These are phyloP conservation scores for Thinocorus orbignyianus DNA, from an alignment of 2,113 vertebrate species.

Conservation along the genomic window DNA sequence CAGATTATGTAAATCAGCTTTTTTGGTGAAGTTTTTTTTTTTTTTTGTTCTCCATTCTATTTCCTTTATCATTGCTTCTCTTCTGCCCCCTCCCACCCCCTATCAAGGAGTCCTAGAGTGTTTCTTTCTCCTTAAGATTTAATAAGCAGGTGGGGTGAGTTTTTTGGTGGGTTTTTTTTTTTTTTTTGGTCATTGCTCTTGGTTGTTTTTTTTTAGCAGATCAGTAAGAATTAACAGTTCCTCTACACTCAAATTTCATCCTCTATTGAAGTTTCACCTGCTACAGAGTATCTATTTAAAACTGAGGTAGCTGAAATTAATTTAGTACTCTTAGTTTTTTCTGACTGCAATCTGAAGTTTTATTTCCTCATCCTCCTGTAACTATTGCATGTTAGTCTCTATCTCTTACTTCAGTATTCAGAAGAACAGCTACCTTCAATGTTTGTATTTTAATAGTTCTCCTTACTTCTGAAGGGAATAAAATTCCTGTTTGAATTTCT, in stretches of 20 bases:
- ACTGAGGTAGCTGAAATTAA: background rate
- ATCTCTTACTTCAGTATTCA: background rate
- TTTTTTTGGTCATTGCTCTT: too few relatives aligned
- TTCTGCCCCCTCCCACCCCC: rapidly evolving
- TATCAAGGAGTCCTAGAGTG: background rate
- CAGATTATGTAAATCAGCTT: background rate
- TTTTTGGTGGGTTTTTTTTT: too few relatives aligned
- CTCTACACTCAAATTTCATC: background rate
- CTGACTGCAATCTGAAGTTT: background rate
- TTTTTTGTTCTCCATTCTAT: background rate
- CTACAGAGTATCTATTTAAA: background rate
- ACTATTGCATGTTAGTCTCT: background rate
- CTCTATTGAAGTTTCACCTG: background rate
- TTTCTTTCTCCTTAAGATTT: background rate
- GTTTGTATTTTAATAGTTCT: background rate
- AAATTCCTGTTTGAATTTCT: background rate
- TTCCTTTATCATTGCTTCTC: background rate
- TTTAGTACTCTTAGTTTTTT: background rate
- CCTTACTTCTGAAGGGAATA: background rate
- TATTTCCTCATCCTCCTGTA: background rate
- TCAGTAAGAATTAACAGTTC: background rate
- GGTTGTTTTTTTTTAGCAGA: background rate
- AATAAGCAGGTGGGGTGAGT: background rate
- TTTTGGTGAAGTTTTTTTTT: background rate
- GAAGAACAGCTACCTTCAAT: background rate